Evolutionary conservation across 2,113 vertebrate genomes (phyloP), one percentile per base, ranked within the genome.

Genomic region (Syrmaticus mikado): DNA sequence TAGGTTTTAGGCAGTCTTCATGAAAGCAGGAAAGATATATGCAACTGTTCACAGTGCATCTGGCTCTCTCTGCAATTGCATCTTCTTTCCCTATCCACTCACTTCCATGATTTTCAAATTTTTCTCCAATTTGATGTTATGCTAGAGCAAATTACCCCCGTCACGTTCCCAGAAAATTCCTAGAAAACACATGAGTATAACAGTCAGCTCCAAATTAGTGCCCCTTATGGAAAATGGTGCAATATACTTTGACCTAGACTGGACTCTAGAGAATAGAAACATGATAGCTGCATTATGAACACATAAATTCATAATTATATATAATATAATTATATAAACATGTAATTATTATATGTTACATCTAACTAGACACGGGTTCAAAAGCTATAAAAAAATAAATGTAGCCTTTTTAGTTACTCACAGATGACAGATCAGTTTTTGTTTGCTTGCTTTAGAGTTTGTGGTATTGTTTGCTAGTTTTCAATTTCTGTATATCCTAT

Each of bases 161-260:
- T 45, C 32, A 45, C 2, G 17, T 10, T 27, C 32, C n/a, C 7
- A 21, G 34, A 67, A 91, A 75, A 52, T 16, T 36, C 25, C 19
- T 79, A 41, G 38, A 38, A 46, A 77, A 32, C 4, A 79, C 1
- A 11, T 40, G 5, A 66, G 8, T 13, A 8, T 15, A 45, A n/a
- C 34, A 70, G 19, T 5, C 18, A 79, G 5, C 18, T 62, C 40
- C 1, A 0, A 7, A 3, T 52, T 22, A 45, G 7, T 1, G 0
- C 6, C 8, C 52, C 1, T 1, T 11, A 13, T 67, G 36, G 32
- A 65, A 89, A 48, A 53, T 15, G 34, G 3, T 27, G 15, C 60
- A 38, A 62, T 8, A 6, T 30, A 18, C 53, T 45, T 82, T 34
- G 11, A n/a, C 40, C 28, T 48, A 0, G 41, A 10, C 1, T 25